A percentile compares a stretch with the other conserved stretches of the same genome.
phyloP scores from a whole-genome alignment of 2,113 vertebrate species.

The Oreotrochilus melanogaster region DNA sequence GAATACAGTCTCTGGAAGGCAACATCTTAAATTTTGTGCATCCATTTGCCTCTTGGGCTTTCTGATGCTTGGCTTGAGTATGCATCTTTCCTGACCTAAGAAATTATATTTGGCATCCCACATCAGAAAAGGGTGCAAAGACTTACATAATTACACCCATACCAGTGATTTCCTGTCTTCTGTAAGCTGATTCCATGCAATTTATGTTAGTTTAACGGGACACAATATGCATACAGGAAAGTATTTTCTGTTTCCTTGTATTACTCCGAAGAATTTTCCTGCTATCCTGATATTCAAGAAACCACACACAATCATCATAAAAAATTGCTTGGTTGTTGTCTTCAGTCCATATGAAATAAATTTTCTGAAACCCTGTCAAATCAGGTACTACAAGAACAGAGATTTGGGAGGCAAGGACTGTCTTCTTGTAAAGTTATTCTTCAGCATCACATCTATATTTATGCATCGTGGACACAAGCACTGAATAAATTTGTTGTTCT shows the following conservation, averaged over 20 bases:
- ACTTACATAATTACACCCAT: background rate
- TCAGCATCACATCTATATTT: background rate
- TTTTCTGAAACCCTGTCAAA: background rate
- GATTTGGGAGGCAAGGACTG: background rate
- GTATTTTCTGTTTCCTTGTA: background rate
- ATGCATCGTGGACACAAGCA: background rate
- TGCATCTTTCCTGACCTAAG: background rate
- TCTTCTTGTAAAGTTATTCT: background rate
- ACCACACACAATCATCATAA: background rate
- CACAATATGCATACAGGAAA: background rate
- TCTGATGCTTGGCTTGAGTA: background rate
- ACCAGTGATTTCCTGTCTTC: background rate
- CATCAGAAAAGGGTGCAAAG: background rate
- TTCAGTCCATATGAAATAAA: background rate
- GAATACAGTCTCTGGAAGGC: background rate
- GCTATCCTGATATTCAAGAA: background rate
- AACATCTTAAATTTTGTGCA: background rate
- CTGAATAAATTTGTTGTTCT: background rate
- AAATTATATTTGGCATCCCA: background rate
- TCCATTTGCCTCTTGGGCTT: background rate
- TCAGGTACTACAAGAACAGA: background rate
- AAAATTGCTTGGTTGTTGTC: background rate
- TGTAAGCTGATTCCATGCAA: background rate
- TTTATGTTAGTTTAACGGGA: background rate
- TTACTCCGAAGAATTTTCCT: background rate